These are phyloP conservation scores for Mixornis gularis DNA, from an alignment of 2,113 vertebrate species.

Conservation along the genomic window DNA sequence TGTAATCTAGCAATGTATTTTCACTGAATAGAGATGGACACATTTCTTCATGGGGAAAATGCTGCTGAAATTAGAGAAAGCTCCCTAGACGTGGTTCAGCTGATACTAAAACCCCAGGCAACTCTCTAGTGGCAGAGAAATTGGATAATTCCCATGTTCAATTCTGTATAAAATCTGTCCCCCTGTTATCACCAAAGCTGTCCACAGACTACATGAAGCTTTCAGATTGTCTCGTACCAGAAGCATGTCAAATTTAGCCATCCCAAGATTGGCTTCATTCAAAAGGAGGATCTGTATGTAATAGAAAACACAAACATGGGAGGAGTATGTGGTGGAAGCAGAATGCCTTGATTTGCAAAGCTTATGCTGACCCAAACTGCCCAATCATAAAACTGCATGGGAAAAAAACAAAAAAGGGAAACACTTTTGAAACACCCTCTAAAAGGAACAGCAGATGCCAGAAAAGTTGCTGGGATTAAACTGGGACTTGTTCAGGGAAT, in stretches of 20 bases:
- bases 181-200: not conserved
- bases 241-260: not conserved
- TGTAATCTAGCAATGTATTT: not conserved
- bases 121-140: not conserved
- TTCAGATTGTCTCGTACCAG: not conserved
- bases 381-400: not conserved
- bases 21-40: not conserved
- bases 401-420: not conserved
- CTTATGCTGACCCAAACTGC: not conserved
- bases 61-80: not conserved
- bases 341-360: not conserved
- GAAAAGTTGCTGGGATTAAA: not conserved
- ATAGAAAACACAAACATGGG: not conserved
- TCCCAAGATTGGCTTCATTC: not conserved
- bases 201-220: not conserved
- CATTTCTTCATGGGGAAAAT: not conserved
- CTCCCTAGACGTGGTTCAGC: not conserved
- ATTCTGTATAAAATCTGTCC: not conserved
- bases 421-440: not conserved
- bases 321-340: not conserved
- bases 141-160: not conserved
- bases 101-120: not conserved
- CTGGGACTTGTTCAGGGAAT: not conserved
- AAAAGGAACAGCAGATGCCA: not conserved
- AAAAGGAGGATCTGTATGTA: not conserved